phyloP scores from a whole-genome alignment of 1,140 invertebrate genomes.

The Phthorimaea operculella region DNA sequence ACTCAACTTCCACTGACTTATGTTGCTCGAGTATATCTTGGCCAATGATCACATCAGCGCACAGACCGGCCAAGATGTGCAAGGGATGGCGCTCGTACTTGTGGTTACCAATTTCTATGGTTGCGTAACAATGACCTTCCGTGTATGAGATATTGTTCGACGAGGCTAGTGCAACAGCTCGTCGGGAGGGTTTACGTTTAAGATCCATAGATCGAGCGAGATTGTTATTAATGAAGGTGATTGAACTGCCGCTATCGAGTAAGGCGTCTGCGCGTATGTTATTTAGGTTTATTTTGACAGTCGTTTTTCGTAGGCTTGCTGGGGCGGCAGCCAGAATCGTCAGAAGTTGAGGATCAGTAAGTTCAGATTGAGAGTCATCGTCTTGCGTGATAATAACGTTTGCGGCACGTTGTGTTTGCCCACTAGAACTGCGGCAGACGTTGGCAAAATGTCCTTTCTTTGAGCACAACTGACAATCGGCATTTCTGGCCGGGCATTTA shows the following conservation, averaged over 20 bases:
- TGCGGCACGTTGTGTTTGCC: not conserved
- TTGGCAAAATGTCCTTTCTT: not conserved
- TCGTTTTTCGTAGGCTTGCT: not conserved
- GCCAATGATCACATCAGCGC: constrained; percentile 15
- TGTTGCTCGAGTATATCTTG: not conserved
- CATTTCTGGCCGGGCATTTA: not conserved
- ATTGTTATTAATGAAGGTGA: not conserved
- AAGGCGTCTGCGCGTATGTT: not conserved
- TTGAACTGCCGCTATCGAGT: not conserved
- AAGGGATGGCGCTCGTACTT: not conserved
- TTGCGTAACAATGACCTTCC: not conserved
- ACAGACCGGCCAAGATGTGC: constrained; percentile 13
- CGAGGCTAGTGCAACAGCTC: not conserved
- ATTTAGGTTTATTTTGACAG: not conserved
- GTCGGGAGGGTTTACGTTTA: not conserved
- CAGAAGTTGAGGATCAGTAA: not conserved
- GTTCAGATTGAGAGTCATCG: too few relatives aligned
- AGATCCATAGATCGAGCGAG: not conserved
- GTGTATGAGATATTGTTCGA: not conserved
- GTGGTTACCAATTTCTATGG: not conserved
- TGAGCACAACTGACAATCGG: not conserved
- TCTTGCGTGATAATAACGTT: not conserved
- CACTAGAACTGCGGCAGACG: not conserved
- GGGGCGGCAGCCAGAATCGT: not conserved
- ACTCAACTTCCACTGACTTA: too few relatives aligned